Evolutionary conservation across 2,888 invertebrate genomes (phyloP).

Genomic region (Stenichneumon culpator): DNA sequence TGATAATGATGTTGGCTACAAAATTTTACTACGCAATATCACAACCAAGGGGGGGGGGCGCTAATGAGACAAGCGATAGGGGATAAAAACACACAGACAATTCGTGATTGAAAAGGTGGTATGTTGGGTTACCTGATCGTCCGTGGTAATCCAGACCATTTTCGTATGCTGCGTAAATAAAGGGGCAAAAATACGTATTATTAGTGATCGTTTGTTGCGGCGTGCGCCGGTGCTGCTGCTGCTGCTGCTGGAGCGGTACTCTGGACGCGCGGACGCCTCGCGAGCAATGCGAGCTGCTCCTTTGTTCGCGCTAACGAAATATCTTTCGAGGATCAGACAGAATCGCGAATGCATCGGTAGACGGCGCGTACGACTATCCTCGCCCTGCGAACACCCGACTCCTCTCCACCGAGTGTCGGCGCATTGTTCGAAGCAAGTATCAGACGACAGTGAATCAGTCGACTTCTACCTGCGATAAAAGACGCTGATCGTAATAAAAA

Average conservation of each 20-base stretch:
- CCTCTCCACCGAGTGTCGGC: neutral
- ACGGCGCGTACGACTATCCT: conserved; percentile 49
- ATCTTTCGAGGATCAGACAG: conserved; percentile 52
- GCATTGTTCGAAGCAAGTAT: neutral
- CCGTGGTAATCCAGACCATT: conserved; percentile 84
- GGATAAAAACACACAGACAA: conserved; percentile 53
- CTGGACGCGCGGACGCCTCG: conserved; percentile 43
- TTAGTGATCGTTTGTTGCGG: conserved; percentile 68
- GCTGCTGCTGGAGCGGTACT: conserved; percentile 10
- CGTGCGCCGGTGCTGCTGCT: neutral
- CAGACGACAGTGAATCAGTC: neutral
- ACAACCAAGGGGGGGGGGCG: neutral
- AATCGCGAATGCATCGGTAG: conserved; percentile 56
- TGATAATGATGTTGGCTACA: neutral
- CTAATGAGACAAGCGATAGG: conserved; percentile 49
- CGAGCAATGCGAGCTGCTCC: conserved; percentile 41
- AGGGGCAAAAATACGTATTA: conserved; percentile 82
- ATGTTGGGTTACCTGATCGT: conserved; percentile 81
- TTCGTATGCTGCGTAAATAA: conserved; percentile 84
- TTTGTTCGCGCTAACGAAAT: conserved; percentile 49
- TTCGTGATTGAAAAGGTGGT: conserved; percentile 40
- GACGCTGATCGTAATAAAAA: neutral
- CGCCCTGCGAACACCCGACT: neutral
- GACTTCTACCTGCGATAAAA: neutral
- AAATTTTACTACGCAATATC: conserved; percentile 44